Conservation (phyloP, 2,888 invertebrate genomes). For the Epinotia nisella region DNA sequence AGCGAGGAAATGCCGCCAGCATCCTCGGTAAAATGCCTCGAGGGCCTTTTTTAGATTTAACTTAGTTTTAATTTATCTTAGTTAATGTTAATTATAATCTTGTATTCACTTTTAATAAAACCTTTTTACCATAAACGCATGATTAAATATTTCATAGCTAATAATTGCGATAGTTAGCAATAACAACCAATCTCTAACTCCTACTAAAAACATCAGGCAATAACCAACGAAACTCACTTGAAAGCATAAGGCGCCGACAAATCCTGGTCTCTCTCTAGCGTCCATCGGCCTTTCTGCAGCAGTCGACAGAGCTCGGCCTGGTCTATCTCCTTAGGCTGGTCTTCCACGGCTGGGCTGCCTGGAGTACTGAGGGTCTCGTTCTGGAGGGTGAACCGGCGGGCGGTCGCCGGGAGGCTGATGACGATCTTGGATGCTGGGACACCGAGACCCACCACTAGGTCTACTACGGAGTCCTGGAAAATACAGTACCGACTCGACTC, state of each 20-base stretch:
- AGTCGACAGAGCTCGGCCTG: slow-evolving; percentile 86
- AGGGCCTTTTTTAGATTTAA: too few species aligned
- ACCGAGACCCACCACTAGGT: slow-evolving; percentile 88
- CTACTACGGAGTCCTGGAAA: slow-evolving; percentile 89
- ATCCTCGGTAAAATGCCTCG: too few species aligned
- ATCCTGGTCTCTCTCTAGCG: slow-evolving; percentile 90
- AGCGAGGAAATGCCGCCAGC: too few species aligned
- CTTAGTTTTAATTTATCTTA: too few species aligned
- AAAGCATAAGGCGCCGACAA: slow-evolving; percentile 91
- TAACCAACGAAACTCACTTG: slow-evolving; percentile 70
- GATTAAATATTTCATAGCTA: too few species aligned
- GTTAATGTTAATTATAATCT: too few species aligned
- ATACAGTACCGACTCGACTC: background rate
- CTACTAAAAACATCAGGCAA: slow-evolving; percentile 15
- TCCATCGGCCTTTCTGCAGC: slow-evolving; percentile 87
- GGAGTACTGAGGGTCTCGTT: slow-evolving; percentile 88
- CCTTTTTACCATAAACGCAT: too few species aligned
- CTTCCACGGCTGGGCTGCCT: slow-evolving; percentile 86
- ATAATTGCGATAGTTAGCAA: too few species aligned
- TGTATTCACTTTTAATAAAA: too few species aligned
- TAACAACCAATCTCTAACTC: too few species aligned
- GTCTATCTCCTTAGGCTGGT: slow-evolving; percentile 82
- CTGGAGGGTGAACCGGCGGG: slow-evolving; percentile 87
- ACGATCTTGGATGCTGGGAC: slow-evolving; percentile 89
- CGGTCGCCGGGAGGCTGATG: slow-evolving; percentile 89